These are phyloP conservation scores for Eucidaris tribuloides DNA, from an alignment of 35 echinoderm and acorn worm genomes.

Conservation along the genomic window DNA sequence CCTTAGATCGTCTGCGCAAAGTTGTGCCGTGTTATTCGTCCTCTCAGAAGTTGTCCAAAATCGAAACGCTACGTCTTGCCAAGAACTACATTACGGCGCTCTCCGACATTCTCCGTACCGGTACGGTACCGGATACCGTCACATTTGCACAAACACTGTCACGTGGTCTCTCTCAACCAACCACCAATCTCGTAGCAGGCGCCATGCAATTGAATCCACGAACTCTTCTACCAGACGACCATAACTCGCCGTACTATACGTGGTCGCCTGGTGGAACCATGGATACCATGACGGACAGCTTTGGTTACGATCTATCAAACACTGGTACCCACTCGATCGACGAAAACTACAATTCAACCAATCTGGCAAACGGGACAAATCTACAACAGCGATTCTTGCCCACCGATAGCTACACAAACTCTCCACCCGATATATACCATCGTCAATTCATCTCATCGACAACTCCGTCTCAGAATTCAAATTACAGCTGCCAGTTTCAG, in stretches of 20 bases:
- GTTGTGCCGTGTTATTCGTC: constrained; percentile 96
- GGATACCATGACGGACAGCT: constrained; percentile 13
- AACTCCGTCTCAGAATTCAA: background rate
- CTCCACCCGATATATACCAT: constrained; percentile 10
- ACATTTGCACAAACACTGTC: constrained; percentile 93
- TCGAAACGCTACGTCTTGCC: constrained; percentile 85
- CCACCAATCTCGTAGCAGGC: constrained; percentile 91
- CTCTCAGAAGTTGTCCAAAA: constrained; percentile 96
- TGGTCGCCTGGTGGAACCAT: constrained; percentile 40
- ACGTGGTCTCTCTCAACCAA: constrained; percentile 81
- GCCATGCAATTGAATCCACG: constrained; percentile 97
- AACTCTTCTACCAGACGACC: constrained; percentile 80
- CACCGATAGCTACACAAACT: background rate
- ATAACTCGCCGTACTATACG: constrained; percentile 37
- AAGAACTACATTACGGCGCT: constrained; percentile 97
- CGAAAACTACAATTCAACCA: constrained; percentile 76
- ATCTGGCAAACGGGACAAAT: background rate
- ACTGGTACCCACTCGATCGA: constrained; percentile 24
- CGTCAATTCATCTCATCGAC: constrained; percentile 25
- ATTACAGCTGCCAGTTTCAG: constrained; percentile 45
- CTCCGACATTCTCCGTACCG: constrained; percentile 82
- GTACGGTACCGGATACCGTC: constrained; percentile 84
- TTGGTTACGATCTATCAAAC: constrained; percentile 37
- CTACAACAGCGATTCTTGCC: background rate
- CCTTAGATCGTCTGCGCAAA: constrained; percentile 74